These are phyloP conservation scores for Nycticryphes semicollaris DNA, from an alignment of 2,113 vertebrate genomes.

Conservation along the genomic window DNA sequence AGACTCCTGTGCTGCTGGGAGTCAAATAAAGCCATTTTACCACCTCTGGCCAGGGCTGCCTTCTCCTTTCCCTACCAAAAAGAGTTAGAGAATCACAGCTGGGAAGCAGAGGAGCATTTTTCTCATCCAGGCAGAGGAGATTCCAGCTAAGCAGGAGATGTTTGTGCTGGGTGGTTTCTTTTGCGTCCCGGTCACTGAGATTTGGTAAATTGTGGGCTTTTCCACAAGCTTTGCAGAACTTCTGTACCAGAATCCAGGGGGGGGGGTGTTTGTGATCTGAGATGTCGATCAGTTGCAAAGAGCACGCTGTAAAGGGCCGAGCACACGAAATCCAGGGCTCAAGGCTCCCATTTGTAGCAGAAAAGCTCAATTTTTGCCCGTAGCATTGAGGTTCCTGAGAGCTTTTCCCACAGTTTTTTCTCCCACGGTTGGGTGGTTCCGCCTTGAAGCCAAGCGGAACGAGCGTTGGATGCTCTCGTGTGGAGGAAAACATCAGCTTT, in stretches of 20 bases:
- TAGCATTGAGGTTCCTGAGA: not conserved
- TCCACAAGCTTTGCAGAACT: not conserved
- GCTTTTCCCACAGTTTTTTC: not conserved
- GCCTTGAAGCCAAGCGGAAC: not conserved
- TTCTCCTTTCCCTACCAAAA: not conserved
- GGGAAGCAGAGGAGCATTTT: not conserved
- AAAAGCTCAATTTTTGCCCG: not conserved
- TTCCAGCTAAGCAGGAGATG: not conserved
- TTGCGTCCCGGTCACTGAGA: not conserved
- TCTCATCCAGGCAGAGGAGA: not conserved
- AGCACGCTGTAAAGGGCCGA: not conserved
- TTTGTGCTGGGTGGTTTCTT: not conserved
- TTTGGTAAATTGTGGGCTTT: not conserved
- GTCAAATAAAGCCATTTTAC: not conserved
- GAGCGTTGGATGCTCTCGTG: rapidly evolving
- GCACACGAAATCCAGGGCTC: too few relatives aligned
- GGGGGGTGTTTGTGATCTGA: not conserved
- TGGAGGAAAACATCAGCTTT: not conserved
- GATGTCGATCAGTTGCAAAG: not conserved
- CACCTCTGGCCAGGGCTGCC: not conserved
- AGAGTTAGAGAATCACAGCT: not conserved
- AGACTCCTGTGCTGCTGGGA: not conserved
- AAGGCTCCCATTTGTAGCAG: not conserved
- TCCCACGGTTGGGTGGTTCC: not conserved
- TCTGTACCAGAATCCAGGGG: not conserved